Conservation (phyloP, 2,797 vertebrate genomes). For the Rhinoraja longicauda region DNA sequence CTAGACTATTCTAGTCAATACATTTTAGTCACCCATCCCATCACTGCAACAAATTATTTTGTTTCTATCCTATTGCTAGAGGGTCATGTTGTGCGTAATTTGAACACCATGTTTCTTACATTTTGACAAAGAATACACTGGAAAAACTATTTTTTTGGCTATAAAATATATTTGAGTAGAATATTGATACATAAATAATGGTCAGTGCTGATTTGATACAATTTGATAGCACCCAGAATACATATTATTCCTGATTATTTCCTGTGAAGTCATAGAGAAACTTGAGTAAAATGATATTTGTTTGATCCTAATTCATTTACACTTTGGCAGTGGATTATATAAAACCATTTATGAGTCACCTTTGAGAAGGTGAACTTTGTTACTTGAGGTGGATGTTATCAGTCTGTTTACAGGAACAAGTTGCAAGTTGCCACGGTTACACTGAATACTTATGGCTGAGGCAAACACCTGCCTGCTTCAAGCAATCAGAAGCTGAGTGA, state of each 20-base stretch:
- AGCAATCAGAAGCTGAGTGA: not conserved
- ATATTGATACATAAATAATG: not conserved
- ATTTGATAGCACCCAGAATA: not conserved
- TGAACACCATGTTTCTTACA: not conserved
- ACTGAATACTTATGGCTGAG: not conserved
- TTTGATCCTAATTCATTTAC: not conserved
- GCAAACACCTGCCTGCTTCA: not conserved
- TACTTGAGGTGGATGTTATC: not conserved
- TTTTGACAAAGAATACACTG: not conserved
- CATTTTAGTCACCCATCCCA: not conserved
- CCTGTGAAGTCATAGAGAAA: not conserved
- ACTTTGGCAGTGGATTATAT: not conserved
- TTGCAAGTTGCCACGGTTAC: not conserved
- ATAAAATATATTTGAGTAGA: not conserved
- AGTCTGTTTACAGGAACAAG: not conserved
- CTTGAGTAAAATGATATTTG: not conserved
- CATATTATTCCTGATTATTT: not conserved
- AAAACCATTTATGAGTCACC: not conserved
- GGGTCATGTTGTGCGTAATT: not conserved
- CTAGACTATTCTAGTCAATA: too few species aligned
- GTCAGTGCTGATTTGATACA: not conserved
- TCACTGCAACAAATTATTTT: not conserved
- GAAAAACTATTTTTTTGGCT: not conserved
- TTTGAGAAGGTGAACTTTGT: not conserved
- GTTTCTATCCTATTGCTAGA: not conserved